phyloP scores from a whole-genome alignment of 2,888 invertebrate species.

The Rhodophaea formosa region DNA sequence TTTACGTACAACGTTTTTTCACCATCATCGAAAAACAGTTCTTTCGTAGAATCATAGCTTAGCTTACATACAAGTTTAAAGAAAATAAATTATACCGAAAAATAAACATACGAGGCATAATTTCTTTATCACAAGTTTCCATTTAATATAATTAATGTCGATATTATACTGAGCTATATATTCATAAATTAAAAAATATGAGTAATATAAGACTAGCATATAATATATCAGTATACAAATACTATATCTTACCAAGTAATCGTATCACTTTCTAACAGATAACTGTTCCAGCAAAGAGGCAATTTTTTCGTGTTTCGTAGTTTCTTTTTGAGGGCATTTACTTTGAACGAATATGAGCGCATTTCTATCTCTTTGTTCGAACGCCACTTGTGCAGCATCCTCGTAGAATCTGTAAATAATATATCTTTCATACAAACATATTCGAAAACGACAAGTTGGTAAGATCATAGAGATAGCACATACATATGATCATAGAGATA shows the following conservation, averaged over 20 bases:
- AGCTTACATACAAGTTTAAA: background rate
- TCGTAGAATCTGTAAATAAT: slow-evolving; percentile 83
- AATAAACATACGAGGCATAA: background rate
- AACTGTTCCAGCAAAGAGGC: slow-evolving; percentile 55
- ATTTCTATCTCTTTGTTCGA: slow-evolving; percentile 87
- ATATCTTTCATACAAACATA: background rate
- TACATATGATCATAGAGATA: too few relatives aligned
- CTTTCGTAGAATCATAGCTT: too few relatives aligned
- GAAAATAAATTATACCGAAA: background rate
- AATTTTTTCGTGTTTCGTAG: slow-evolving; percentile 57
- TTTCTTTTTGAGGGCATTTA: slow-evolving; percentile 76
- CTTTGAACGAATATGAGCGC: slow-evolving; percentile 85
- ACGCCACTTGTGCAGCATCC: slow-evolving; percentile 89
- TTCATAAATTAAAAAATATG: background rate
- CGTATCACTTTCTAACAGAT: slow-evolving; percentile 49
- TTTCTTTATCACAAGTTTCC: background rate
- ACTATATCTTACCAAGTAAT: background rate
- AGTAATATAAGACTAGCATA: slow-evolving; percentile 1
- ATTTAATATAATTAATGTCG: background rate
- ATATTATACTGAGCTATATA: background rate
- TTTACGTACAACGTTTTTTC: too few relatives aligned
- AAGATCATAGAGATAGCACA: too few relatives aligned
- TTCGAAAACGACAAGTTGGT: too few relatives aligned
- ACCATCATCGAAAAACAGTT: too few relatives aligned
- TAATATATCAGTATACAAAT: background rate